phyloP scores from a whole-genome alignment of 2,113 vertebrate genomes.

The Eidolon helvum region DNA sequence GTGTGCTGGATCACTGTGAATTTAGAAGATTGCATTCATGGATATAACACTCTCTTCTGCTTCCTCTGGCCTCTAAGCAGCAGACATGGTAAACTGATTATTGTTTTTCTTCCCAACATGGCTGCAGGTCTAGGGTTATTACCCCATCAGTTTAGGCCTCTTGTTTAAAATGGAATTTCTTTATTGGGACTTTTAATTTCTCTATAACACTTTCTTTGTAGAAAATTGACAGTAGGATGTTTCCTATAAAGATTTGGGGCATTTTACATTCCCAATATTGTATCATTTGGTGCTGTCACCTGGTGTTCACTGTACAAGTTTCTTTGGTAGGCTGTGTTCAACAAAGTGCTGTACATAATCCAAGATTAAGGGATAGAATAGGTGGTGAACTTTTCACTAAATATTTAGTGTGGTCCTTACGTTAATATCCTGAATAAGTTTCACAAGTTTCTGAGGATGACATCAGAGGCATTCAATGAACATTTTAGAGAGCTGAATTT shows the following conservation, averaged over 20 bases:
- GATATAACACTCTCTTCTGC: background rate
- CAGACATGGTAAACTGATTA: background rate
- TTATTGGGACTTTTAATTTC: background rate
- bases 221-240: background rate
- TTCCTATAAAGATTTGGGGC: background rate
- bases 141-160: background rate
- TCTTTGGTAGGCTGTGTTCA: conserved; percentile 29
- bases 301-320: background rate
- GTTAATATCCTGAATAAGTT: background rate
- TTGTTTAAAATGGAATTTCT: background rate
- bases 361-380: background rate
- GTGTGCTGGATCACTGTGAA: background rate
- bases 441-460: conserved; percentile 14
- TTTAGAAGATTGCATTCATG: background rate
- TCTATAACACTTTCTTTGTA: background rate
- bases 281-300: background rate
- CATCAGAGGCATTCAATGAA: conserved; percentile 9
- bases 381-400: background rate
- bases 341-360: background rate
- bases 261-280: background rate
- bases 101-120: background rate
- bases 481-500: background rate
- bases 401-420: background rate
- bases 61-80: background rate
- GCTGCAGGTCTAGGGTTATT: background rate